These are phyloP conservation scores for Accipiter virgatus DNA, from an alignment of 2,113 vertebrate genomes.

Conservation along the genomic window DNA sequence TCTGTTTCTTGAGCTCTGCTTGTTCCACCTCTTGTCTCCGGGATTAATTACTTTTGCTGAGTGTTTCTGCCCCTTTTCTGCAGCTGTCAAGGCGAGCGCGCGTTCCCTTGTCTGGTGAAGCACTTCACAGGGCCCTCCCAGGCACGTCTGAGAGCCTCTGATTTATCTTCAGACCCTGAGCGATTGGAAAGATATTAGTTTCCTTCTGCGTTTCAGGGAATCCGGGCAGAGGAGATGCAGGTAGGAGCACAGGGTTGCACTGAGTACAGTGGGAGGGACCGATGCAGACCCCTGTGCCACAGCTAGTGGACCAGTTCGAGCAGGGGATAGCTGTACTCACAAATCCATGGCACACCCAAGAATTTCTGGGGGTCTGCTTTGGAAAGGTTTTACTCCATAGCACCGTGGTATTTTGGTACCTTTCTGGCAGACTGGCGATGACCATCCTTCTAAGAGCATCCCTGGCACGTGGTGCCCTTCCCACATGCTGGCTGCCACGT, in stretches of 20 bases:
- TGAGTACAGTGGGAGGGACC: not conserved
- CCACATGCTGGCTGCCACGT: rapidly evolving
- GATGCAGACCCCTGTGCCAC: not conserved
- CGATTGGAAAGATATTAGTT: not conserved
- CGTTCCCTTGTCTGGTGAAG: not conserved
- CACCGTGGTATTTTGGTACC: rapidly evolving
- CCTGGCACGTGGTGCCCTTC: not conserved
- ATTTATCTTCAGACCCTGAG: not conserved
- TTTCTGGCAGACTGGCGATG: rapidly evolving
- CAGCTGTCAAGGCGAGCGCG: not conserved
- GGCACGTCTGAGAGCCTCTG: not conserved
- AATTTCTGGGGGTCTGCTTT: not conserved
- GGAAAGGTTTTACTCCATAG: not conserved
- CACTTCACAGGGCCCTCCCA: not conserved
- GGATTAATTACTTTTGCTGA: constrained; percentile 1
- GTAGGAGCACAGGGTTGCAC: not conserved
- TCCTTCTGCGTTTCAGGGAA: not conserved
- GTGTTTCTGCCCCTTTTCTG: constrained; percentile 8
- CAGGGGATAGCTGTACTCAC: rapidly evolving
- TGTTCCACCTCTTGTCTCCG: not conserved
- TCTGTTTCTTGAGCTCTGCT: not conserved
- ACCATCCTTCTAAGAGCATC: not conserved
- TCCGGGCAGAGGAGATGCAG: not conserved
- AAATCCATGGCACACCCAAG: not conserved
- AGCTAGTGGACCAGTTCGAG: not conserved